phyloP scores from a whole-genome alignment of 2,797 vertebrate species.

The Stomatorhinus walkeri region DNA sequence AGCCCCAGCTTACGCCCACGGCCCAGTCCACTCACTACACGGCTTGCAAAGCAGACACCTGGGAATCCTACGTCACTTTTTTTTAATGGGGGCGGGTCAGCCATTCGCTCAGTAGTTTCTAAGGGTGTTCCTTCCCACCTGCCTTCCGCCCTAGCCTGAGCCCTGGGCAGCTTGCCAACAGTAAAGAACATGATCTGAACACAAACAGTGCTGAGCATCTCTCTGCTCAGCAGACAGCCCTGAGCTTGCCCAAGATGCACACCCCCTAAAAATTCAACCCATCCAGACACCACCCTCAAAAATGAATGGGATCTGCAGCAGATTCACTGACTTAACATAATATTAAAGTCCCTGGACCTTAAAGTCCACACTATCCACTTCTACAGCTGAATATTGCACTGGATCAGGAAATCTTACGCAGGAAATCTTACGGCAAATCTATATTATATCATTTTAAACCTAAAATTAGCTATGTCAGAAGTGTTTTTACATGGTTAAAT shows the following conservation, averaged over 20 bases:
- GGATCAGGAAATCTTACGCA: background rate
- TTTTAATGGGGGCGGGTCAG: background rate
- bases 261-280: background rate
- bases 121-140: background rate
- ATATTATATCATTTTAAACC: too few relatives aligned
- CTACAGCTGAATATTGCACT: background rate
- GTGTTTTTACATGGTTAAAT: too few relatives aligned
- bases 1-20: constrained; percentile 18
- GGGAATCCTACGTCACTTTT: constrained; percentile 35
- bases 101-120: background rate
- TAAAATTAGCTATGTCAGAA: too few relatives aligned
- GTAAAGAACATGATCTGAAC: constrained; percentile 10
- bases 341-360: background rate
- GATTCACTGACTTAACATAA: background rate
- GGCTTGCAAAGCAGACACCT: constrained; percentile 40
- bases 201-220: background rate
- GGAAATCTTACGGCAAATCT: too few relatives aligned
- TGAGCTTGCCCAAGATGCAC: constrained; percentile 19
- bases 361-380: background rate
- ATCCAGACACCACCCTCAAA: background rate
- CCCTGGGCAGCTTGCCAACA: constrained; percentile 7
- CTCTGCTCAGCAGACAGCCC: constrained; percentile 8
- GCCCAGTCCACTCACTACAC: constrained; percentile 44
- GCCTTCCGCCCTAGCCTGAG: background rate
- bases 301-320: background rate